phyloP scores from a whole-genome alignment of 2,797 vertebrate species.

The Gallinago solitaria region DNA sequence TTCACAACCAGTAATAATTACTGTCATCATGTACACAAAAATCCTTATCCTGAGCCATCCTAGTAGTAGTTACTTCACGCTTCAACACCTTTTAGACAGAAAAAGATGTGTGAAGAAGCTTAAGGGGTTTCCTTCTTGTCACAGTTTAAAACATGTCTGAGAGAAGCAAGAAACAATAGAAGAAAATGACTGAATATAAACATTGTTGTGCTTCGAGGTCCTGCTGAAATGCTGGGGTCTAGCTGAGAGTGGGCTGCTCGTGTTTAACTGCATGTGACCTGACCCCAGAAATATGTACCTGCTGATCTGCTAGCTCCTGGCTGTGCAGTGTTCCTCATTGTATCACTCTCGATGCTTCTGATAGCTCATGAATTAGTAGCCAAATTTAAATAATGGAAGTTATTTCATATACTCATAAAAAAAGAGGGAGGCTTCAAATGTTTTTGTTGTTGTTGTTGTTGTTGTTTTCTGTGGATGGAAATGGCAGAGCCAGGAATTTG shows the following conservation, averaged over 20 bases:
- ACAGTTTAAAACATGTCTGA: slow-evolving; percentile 10
- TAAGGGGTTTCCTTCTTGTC: background rate
- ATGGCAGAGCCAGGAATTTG: background rate
- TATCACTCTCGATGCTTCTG: background rate
- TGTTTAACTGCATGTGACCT: background rate
- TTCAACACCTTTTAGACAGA: background rate
- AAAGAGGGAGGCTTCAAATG: background rate
- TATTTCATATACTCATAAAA: background rate
- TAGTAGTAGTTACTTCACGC: background rate
- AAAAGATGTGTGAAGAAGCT: background rate
- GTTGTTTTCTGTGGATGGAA: background rate
- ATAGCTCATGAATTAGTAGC: background rate
- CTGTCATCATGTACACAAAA: background rate
- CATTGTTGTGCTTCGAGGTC: slow-evolving; percentile 20
- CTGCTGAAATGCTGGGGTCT: slow-evolving; percentile 6
- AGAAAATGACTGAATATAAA: slow-evolving; percentile 48
- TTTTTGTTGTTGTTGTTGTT: no score
- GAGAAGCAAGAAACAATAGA: slow-evolving; percentile 47
- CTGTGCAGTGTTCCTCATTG: background rate
- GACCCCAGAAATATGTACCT: background rate
- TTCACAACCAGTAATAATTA: background rate
- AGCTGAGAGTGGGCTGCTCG: background rate
- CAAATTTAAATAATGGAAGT: background rate
- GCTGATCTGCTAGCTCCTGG: background rate
- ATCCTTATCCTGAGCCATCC: background rate